Conservation (phyloP, 2,113 vertebrate species). For the Apodemus sylvaticus region DNA sequence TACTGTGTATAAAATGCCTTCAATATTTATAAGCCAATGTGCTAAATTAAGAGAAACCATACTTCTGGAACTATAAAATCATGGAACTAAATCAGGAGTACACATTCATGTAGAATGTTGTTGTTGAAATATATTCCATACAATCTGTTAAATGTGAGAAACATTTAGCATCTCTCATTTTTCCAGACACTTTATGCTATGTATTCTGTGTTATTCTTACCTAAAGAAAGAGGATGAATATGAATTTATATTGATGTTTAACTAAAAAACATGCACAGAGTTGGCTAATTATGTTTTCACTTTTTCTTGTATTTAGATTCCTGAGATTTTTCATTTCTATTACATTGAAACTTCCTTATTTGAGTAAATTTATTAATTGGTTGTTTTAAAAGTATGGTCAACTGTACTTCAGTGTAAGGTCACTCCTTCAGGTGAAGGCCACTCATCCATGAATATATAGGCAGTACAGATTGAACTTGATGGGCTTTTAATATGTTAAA, state of each 20-base stretch:
- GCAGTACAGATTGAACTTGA: background rate
- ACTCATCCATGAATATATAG: background rate
- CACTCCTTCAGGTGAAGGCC: too few relatives aligned
- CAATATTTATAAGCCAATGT: background rate
- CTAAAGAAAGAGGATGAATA: background rate
- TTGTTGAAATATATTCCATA: conserved; percentile 78
- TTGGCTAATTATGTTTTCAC: background rate
- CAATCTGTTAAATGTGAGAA: conserved; percentile 71
- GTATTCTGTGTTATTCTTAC: background rate
- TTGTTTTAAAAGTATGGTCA: background rate
- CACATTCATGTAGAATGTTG: conserved; percentile 79
- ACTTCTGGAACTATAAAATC: background rate
- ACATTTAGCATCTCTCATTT: conserved; percentile 61
- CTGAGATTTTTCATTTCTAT: background rate
- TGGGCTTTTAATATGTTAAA: background rate
- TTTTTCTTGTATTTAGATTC: background rate
- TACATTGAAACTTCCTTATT: background rate
- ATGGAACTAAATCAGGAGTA: conserved; percentile 83
- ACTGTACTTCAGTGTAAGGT: too few relatives aligned
- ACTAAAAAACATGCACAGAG: background rate
- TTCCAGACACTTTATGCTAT: background rate
- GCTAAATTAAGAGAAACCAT: background rate
- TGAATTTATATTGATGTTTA: background rate
- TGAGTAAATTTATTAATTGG: background rate
- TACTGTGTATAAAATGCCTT: background rate